Conservation (phyloP, 2,797 vertebrate species). For the Pseudopleuronectes americanus region DNA sequence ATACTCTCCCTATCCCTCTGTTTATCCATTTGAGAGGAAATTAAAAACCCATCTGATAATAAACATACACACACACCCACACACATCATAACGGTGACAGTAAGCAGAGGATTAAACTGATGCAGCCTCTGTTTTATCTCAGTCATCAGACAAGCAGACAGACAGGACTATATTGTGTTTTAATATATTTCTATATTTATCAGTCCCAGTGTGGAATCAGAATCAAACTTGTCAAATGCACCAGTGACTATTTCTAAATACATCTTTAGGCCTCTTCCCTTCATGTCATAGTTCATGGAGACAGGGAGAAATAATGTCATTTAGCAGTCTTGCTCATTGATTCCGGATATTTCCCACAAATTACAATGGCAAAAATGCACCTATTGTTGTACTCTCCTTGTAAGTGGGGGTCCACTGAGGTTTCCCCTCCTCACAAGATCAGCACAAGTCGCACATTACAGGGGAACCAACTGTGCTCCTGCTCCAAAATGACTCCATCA, state of each 20-base stretch:
- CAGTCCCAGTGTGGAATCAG: not conserved
- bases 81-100: constrained; percentile 16
- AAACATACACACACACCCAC: not conserved
- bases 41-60: constrained; percentile 38
- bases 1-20: constrained; percentile 9
- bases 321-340: too few species aligned
- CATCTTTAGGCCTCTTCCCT: not conserved
- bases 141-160: constrained; percentile 24
- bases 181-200: not conserved
- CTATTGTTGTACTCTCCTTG: too few species aligned
- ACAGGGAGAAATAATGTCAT: too few species aligned
- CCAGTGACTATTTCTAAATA: too few species aligned
- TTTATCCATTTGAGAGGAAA: constrained; percentile 58
- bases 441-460: too few species aligned
- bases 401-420: too few species aligned
- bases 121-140: constrained; percentile 29
- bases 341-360: too few species aligned
- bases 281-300: too few species aligned
- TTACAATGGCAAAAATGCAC: too few species aligned
- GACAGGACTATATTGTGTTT: not conserved
- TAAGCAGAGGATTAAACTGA: constrained; percentile 51
- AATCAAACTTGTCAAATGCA: not conserved
- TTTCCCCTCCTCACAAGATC: too few species aligned
- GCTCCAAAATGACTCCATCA: too few species aligned
- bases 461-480: too few species aligned